phyloP scores from a whole-genome alignment of 1,140 invertebrate species.

The Sarcophaga peregrina region DNA sequence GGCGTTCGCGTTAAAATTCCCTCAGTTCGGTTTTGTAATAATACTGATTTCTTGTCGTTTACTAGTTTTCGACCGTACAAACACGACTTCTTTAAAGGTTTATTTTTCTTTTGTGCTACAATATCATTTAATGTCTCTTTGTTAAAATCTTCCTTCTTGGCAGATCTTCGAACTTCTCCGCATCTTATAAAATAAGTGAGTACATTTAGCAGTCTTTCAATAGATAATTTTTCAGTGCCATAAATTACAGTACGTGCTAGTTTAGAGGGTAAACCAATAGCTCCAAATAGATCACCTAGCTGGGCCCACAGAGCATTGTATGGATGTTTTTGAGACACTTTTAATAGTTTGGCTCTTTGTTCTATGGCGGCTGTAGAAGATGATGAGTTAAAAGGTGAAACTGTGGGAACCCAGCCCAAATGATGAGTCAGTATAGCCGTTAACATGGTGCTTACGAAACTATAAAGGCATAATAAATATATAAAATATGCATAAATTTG shows the following conservation, averaged over 20 bases:
- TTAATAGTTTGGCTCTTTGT: slow-evolving; percentile 58
- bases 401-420: slow-evolving; percentile 88
- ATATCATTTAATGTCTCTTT: slow-evolving; percentile 59
- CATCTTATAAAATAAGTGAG: slow-evolving; percentile 88
- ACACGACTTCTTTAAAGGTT: slow-evolving; percentile 46
- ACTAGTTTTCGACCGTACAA: not conserved
- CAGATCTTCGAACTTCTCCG: slow-evolving; percentile 72
- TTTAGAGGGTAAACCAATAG: slow-evolving; percentile 80
- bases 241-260: slow-evolving; percentile 82
- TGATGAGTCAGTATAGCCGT: slow-evolving; percentile 90
- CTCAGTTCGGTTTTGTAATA: not conserved
- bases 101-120: slow-evolving; percentile 51
- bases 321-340: slow-evolving; percentile 67
- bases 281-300: slow-evolving; percentile 84
- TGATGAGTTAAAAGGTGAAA: slow-evolving; percentile 66
- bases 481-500: slow-evolving; percentile 35
- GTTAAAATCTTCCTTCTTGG: slow-evolving; percentile 64
- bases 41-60: not conserved
- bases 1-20: slow-evolving; percentile 51
- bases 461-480: slow-evolving; percentile 67
- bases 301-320: slow-evolving; percentile 90
- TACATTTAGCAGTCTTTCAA: slow-evolving; percentile 75
- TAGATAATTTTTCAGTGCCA: slow-evolving; percentile 75
- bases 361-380: slow-evolving; percentile 60
- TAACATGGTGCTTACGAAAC: slow-evolving; percentile 89